Base-by-base conservation (phyloP, 2,113 vertebrate species). In the Glaucomys volans region DNA sequence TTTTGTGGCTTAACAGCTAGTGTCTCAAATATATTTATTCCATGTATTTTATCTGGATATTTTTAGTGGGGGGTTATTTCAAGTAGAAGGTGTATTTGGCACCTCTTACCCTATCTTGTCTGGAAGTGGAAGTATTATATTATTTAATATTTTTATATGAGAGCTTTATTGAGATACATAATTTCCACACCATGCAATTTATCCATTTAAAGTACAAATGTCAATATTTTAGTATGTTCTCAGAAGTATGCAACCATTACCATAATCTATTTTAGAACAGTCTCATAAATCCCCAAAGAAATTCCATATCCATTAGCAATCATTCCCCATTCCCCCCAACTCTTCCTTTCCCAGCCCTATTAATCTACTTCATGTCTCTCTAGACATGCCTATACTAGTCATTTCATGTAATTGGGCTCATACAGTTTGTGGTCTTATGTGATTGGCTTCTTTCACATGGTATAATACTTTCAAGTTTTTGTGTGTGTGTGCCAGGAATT, bases 101-200 rank as follows among this genome's bases (percentile, higher is more conserved):
- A 91, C 24, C 8, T 83, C 12, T 72, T 87, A 83, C 6, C 79
- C 52, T 4, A 84, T 88, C 37, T 77, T 91, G 44, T 4, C 37
- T 95, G 22, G 44, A 95, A 84, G 44, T 42, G 95, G 13, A 91
- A 83, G 35, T 88, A 52, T 79, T 92, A 57, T 84, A 14, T 77
- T 82, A 84, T 80, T 77, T 79, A 95, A 81, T 84, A 72, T 80
- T 94, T 91, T 89, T 92, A 57, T 92, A 62, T 47, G 71, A 89
- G n/a, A 85, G 26, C 32, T 83, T 8, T 94, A 74, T 91, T 80
- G 84, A 91, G n/a, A 72, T 86, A 47, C 44, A 59, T 84, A 93
- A 90, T 85, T 80, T 47, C 30, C 10, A 81, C 30, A 74, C 2
- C 44, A 77, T 40, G 80, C 5, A 85, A 54, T 79, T 54, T 91